Evolutionary conservation across 2,888 invertebrate genomes (phyloP).

Genomic region (Callimorpha dominula): DNA sequence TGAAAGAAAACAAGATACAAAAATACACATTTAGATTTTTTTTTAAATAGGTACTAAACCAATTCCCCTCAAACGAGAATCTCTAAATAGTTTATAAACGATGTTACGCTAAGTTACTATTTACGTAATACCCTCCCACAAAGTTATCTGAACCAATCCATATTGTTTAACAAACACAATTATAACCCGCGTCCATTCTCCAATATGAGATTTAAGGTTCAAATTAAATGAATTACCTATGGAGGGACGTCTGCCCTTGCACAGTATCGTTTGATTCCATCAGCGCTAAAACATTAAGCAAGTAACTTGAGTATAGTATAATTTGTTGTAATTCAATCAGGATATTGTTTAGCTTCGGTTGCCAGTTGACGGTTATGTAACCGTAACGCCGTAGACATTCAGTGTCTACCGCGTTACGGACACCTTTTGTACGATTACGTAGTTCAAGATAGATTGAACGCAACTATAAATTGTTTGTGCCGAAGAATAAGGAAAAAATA

Average conservation of each 20-base stretch:
- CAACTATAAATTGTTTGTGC: no score
- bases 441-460: no score
- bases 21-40: no score
- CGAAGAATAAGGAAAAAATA: no score
- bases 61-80: not conserved
- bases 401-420: no score
- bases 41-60: no score
- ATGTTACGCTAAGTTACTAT: not conserved
- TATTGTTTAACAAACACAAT: constrained; percentile 82
- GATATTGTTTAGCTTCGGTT: constrained; percentile 14
- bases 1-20: no score
- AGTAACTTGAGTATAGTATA: constrained; percentile 42
- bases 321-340: constrained; percentile 40
- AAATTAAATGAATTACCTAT: constrained; percentile 84
- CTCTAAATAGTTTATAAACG: not conserved
- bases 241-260: constrained; percentile 60
- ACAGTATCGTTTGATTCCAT: constrained; percentile 43
- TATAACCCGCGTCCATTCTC: constrained; percentile 81
- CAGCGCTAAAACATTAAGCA: constrained; percentile 43
- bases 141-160: constrained; percentile 27
- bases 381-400: not conserved
- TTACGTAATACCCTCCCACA: not conserved
- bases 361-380: not conserved
- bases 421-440: no score
- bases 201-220: constrained; percentile 84